These are phyloP conservation scores for Lasiurus borealis DNA, from an alignment of 2,113 vertebrate genomes.

Conservation along the genomic window DNA sequence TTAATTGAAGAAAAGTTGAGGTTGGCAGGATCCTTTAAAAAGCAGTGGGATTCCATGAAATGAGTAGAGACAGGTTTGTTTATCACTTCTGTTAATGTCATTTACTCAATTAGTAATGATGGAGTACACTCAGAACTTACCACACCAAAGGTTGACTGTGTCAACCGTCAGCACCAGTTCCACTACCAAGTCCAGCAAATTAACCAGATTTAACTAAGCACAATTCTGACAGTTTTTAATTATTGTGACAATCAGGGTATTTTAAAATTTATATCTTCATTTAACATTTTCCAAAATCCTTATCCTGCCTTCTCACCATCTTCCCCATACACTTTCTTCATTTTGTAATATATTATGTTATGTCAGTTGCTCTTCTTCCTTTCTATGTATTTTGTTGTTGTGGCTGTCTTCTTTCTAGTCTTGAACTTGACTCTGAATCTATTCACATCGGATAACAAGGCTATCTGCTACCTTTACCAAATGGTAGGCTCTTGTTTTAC, in stretches of 20 bases:
- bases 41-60: slow-evolving; percentile 60
- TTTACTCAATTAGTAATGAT: slow-evolving; percentile 72
- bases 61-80: slow-evolving; percentile 65
- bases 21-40: slow-evolving; percentile 52
- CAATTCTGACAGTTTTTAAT: slow-evolving; percentile 56
- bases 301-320: neutral
- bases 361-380: neutral
- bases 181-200: slow-evolving; percentile 62
- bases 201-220: slow-evolving; percentile 56
- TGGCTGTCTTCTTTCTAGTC: neutral
- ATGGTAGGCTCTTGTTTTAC: slow-evolving; percentile 47
- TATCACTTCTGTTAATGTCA: slow-evolving; percentile 65
- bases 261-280: neutral
- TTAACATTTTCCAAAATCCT: neutral
- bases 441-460: slow-evolving; percentile 59
- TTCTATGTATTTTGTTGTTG: neutral
- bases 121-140: slow-evolving; percentile 45
- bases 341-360: neutral
- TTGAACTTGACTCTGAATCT: slow-evolving; percentile 39
- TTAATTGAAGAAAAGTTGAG: slow-evolving; percentile 13
- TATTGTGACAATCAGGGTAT: neutral
- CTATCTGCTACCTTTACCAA: slow-evolving; percentile 68
- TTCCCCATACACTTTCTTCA: neutral
- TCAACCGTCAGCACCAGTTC: slow-evolving; percentile 56
- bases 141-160: slow-evolving; percentile 66